These are phyloP conservation scores for Zaprionus kolodkinae DNA, from an alignment of 1,140 invertebrate genomes.

Conservation along the genomic window DNA sequence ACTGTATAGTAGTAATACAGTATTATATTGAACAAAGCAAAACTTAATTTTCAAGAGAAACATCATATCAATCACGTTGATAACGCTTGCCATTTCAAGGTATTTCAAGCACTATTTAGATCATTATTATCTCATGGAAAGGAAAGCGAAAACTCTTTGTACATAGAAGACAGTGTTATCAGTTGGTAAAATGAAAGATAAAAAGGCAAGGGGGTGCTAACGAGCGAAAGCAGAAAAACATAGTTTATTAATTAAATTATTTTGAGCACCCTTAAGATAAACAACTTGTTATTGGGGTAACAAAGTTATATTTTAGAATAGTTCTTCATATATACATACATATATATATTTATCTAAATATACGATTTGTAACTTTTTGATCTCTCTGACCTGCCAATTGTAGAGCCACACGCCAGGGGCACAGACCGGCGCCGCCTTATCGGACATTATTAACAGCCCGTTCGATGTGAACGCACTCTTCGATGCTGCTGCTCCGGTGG, in stretches of 20 bases:
- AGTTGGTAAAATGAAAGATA: neutral
- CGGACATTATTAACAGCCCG: constrained; percentile 75
- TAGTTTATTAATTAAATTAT: neutral
- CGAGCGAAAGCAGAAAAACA: neutral
- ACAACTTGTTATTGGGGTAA: neutral
- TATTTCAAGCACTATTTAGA: neutral
- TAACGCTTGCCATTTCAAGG: neutral
- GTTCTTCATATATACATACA: neutral
- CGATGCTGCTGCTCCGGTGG: constrained; percentile 92
- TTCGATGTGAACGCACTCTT: constrained; percentile 86
- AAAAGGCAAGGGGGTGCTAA: neutral
- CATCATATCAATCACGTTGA: neutral
- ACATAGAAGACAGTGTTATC: neutral
- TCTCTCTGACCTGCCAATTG: neutral
- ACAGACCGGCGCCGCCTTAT: constrained; percentile 68
- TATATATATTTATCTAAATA: neutral
- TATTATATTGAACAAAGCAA: neutral
- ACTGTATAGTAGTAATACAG: too few species aligned
- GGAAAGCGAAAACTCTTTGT: neutral
- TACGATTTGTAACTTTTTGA: too few species aligned
- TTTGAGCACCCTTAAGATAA: neutral
- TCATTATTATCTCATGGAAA: neutral
- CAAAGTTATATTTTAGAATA: neutral
- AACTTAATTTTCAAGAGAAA: neutral
- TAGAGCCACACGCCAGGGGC: constrained; percentile 80